Evolutionary conservation across 2,113 vertebrate species (phyloP).

Genomic region (Dasyurus viverrinus): DNA sequence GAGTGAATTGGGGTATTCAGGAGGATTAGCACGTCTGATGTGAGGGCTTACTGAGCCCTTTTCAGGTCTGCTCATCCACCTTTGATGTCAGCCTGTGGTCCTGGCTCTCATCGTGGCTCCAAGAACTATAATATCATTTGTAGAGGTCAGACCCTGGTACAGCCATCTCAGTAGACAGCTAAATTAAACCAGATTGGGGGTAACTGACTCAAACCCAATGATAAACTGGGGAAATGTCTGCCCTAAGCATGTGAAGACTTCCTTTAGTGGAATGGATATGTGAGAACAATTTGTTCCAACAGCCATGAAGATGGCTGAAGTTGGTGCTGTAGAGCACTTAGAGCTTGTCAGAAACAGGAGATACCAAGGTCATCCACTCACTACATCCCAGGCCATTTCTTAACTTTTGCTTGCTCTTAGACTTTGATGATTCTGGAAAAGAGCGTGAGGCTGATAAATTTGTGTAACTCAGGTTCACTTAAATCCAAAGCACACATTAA

Average conservation of each 20-base stretch:
- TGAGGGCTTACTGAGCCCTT: neutral
- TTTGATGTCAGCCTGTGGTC: neutral
- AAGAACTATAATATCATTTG: too few relatives aligned
- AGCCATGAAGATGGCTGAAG: neutral
- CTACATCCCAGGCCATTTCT: neutral
- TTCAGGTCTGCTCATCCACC: neutral
- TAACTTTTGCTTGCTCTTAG: neutral
- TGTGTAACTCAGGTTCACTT: neutral
- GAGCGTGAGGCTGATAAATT: neutral
- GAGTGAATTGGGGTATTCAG: neutral
- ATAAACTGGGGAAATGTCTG: neutral
- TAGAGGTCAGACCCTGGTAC: neutral
- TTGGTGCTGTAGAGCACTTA: neutral
- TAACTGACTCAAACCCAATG: neutral
- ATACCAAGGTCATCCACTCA: neutral
- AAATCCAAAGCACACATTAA: neutral
- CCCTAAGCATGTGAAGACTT: neutral
- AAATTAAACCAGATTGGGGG: too few relatives aligned
- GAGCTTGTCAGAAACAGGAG: neutral
- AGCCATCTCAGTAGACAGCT: neutral
- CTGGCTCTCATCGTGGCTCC: neutral
- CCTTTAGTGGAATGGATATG: neutral
- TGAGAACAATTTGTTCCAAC: neutral
- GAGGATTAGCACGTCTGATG: neutral
- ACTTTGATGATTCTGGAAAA: neutral